Percentiles rank a stretch among this genome's conserved stretches.
Conservation (phyloP, 2,888 invertebrate species). For the Eugnorisma glareosa region DNA sequence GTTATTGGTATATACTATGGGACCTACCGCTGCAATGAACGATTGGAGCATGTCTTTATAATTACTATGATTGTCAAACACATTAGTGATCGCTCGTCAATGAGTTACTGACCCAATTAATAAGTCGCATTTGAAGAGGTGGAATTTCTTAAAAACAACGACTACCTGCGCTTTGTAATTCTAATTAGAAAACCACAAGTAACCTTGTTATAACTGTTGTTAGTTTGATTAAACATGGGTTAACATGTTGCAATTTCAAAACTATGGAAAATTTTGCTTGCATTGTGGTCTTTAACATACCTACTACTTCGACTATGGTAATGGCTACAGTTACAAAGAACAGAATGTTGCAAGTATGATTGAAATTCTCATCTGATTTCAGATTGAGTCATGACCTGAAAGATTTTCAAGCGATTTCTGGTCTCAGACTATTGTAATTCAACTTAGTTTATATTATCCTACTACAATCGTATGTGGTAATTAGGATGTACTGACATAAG, state of each 20-base stretch:
- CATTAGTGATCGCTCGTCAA: slow-evolving; percentile 13
- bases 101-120: neutral
- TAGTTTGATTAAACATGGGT: neutral
- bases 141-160: neutral
- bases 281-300: neutral
- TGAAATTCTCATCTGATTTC: neutral
- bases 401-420: neutral
- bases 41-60: neutral
- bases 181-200: neutral
- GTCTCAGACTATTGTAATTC: neutral
- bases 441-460: neutral
- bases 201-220: neutral
- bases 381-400: neutral
- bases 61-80: slow-evolving; percentile 19
- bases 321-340: neutral
- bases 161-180: neutral
- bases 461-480: neutral
- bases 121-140: slow-evolving; percentile 14
- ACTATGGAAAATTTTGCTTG: neutral
- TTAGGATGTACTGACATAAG: neutral
- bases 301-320: neutral
- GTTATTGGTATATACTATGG: neutral
- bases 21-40: neutral
- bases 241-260: neutral
- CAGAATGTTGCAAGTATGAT: neutral